A percentile compares a stretch with the other conserved stretches of the same genome.
These are phyloP conservation scores for Amphiprion ocellaris DNA, from an alignment of 2,113 vertebrate genomes.

Conservation along the genomic window DNA sequence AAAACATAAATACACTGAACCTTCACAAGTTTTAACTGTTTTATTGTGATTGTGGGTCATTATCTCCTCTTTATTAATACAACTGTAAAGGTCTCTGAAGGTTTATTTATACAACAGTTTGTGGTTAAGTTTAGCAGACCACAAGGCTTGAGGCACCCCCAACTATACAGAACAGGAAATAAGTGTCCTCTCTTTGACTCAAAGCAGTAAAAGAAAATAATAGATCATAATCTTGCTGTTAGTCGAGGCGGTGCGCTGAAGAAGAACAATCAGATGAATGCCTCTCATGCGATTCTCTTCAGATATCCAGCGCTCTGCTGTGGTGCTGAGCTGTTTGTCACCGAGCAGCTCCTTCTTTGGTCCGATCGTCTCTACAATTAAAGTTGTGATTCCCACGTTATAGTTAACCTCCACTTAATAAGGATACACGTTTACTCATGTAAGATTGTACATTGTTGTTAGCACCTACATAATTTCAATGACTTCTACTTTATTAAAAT, in stretches of 20 bases:
- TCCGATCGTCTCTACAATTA: conserved; percentile 29
- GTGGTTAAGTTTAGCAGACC: conserved; percentile 52
- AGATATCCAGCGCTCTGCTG: conserved; percentile 56
- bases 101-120: conserved; percentile 54
- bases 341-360: conserved; percentile 75
- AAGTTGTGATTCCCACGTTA: conserved; percentile 20
- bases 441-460: neutral
- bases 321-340: conserved; percentile 50
- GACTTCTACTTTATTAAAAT: neutral
- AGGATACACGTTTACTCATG: neutral
- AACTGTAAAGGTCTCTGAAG: neutral
- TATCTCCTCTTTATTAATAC: neutral
- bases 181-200: conserved; percentile 69
- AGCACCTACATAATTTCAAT: neutral
- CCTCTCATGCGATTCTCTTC: conserved; percentile 73
- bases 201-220: conserved; percentile 76
- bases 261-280: conserved; percentile 83
- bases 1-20: neutral
- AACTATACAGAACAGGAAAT: conserved; percentile 62
- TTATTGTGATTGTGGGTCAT: neutral
- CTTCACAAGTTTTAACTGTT: neutral
- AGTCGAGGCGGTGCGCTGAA: conserved; percentile 75
- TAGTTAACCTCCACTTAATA: conserved; percentile 1
- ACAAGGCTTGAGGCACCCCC: conserved; percentile 51
- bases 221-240: conserved; percentile 78